Base-by-base conservation (phyloP, 1,140 invertebrate genomes). In the Drosophila miranda region DNA sequence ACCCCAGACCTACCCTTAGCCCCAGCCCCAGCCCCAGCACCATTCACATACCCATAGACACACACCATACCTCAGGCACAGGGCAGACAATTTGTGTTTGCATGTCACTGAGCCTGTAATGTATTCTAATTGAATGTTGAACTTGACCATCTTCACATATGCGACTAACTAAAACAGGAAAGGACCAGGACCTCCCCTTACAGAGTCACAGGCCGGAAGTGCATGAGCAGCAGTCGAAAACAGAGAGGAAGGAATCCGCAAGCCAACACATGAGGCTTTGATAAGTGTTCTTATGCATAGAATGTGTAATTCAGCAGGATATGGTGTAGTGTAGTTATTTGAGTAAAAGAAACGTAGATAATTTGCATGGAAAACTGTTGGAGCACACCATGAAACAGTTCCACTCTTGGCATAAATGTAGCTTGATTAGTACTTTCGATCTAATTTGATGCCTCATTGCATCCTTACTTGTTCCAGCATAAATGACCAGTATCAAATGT, bases 41-140 rank as follows among this genome's bases (percentile, higher is more conserved):
- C 34, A 13, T 38, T 38, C 30, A 3, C 30, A 11, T 11, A 3
- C 9, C 42, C 44, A 28, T n/a, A 19, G 28, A 14, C 53, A 45
- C 58, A 52, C 69, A 71, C 70, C 50, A 53, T 50, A 60, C 64
- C 71, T 62, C 51, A 59, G 71, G 59, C 55, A 70, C 59, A 59
- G 49, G 73, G 46, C 73, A 80, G 76, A 70, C 73, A 83, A 56
- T 71, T 64, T 82, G 51, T 59, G 72, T 66, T 73, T 75, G 73
- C 76, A 62, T 80, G 81, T 80, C 80, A 84, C 81, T 55, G 81
- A 81, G 80, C 81, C 77, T 86, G 80, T 77, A 84, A 84, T 86
- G 81, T 84, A 84, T 86, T 86, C 80, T 84, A 86, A 84, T 84
- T 84, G 80, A 84, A 84, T 84, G 80, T 84, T 84, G 80, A 84